Base-by-base conservation (phyloP, 2,888 invertebrate species). In the Orthosia incerta region DNA sequence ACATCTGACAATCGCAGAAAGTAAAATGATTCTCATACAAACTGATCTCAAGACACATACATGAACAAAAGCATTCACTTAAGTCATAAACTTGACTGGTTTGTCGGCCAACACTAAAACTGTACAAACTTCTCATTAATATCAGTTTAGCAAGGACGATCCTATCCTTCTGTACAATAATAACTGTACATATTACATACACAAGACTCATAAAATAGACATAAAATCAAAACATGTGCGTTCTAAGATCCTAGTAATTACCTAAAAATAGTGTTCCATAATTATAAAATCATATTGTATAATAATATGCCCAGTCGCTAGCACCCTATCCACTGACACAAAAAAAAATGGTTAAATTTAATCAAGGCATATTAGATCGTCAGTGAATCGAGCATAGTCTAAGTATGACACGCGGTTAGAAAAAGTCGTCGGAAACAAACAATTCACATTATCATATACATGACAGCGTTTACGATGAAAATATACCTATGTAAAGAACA, bases 141-240 rank as follows among this genome's bases (percentile, higher is more conserved):
- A 20, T 48, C n/a, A 26, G 15, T 15, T 51, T 20, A 45, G 45
- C 50, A 45, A 76, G 39, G 39, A 59, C 51, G 5, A 50, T 53
- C 26, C 13, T 53, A 53, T n/a, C 20, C n/a, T 26, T 48, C 26
- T 74, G 26, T 76, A 63, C 48, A 78, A 45, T 73, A 45, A 26
- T 56, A 56, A 56, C 48, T 56, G 66, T 74, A 71, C 46, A 79
- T 23, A 53, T 26, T 64, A 56, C 46, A 57, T 31, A 46, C 11
- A 74, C 39, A 50, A 59, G 31, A 70, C 71, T 46, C 46, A 48
- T 51, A 26, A 51, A 79, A 71, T 72, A 56, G 0, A 56, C 39
- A 57, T 53, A 76, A 53, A 55, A 55, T 71, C 56, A 18, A 71
- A 65, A 56, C 20, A 55, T 83, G 80, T 83, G 83, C 80, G 65